Evolutionary conservation across 2,113 vertebrate genomes (phyloP).

Genomic region (Psittacara wagleri): DNA sequence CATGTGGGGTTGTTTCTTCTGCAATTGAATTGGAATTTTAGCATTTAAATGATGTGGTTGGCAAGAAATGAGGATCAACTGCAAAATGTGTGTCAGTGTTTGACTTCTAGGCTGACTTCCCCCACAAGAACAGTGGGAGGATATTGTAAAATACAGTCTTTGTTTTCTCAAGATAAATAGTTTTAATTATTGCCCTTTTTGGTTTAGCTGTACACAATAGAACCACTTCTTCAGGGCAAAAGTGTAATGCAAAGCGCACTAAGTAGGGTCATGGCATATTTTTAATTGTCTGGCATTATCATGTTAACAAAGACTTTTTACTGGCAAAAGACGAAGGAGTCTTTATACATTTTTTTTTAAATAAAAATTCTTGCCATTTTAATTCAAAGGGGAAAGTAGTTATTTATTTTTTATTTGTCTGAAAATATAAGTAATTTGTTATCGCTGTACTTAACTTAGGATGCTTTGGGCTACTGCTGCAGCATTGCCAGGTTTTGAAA

Average conservation of each 20-base stretch:
- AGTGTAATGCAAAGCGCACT: neutral
- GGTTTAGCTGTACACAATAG: neutral
- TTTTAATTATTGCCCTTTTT: conserved; percentile 9
- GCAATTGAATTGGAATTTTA: neutral
- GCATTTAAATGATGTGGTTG: neutral
- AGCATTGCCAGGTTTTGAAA: neutral
- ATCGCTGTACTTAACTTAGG: accelerated
- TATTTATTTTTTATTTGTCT: neutral
- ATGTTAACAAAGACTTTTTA: neutral
- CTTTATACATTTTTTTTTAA: neutral
- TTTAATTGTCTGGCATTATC: neutral
- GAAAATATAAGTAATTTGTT: neutral
- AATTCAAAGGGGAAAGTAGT: neutral
- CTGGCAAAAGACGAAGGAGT: neutral
- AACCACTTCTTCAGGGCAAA: neutral
- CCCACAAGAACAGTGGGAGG: neutral
- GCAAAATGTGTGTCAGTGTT: neutral
- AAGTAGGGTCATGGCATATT: neutral
- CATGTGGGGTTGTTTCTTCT: neutral
- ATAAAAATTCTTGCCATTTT: neutral
- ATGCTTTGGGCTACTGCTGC: neutral
- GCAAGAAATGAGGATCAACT: conserved; percentile 1
- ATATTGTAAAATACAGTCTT: conserved; percentile 1
- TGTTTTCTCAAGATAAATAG: conserved; percentile 37
- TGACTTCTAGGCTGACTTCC: neutral